Evolutionary conservation across 1,140 invertebrate genomes (phyloP).

Genomic region (Odontomachus brunneus): DNA sequence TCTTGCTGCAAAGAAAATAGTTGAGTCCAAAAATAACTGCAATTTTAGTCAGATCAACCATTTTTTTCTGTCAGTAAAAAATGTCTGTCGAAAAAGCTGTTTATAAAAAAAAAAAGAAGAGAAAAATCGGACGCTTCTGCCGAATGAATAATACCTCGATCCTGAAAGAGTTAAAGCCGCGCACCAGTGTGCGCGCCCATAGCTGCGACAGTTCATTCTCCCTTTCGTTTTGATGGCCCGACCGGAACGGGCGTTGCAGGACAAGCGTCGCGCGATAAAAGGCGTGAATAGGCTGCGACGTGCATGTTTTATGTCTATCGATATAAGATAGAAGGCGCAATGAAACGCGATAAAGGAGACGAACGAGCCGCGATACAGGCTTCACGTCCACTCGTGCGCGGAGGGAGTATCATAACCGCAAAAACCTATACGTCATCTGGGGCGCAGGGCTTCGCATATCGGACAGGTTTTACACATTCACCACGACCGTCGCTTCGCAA

Average conservation of each 20-base stretch:
- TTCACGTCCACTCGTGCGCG: conserved; percentile 36
- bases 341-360: conserved; percentile 46
- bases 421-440: conserved; percentile 40
- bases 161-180: too few relatives aligned
- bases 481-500: neutral
- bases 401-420: conserved; percentile 12
- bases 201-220: neutral
- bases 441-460: conserved; percentile 6
- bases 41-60: too few relatives aligned
- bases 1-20: too few relatives aligned
- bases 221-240: neutral
- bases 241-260: neutral
- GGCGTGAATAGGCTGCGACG: conserved; percentile 23
- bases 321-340: conserved; percentile 48
- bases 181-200: too few relatives aligned
- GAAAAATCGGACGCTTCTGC: neutral
- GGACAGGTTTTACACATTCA: conserved; percentile 25
- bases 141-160: neutral
- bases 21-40: too few relatives aligned
- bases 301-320: conserved; percentile 42
- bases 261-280: conserved; percentile 37
- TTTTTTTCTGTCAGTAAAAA: too few relatives aligned
- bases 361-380: conserved; percentile 25
- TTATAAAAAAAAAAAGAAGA: too few relatives aligned
- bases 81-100: too few relatives aligned